A percentile compares a stretch with the other conserved stretches of the same genome.
Evolutionary conservation across 2,888 invertebrate species (phyloP).

Genomic region (Girardia tigrina): DNA sequence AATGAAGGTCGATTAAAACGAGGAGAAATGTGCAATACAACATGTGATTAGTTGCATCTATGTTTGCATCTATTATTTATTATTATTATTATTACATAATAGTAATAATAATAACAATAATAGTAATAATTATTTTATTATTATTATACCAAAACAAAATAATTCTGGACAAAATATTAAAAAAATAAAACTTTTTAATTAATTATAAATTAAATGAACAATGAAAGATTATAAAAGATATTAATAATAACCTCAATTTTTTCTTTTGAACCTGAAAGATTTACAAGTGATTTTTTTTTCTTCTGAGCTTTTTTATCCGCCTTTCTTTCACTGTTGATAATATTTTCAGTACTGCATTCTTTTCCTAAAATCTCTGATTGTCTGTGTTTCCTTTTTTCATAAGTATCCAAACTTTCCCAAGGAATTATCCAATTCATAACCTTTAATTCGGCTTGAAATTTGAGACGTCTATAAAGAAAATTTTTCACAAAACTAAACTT

Average conservation of each 20-base stretch:
- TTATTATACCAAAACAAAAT: too few relatives aligned
- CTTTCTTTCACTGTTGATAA: not conserved
- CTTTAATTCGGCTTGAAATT: conserved; percentile 8
- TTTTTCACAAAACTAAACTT: too few relatives aligned
- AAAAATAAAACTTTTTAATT: too few relatives aligned
- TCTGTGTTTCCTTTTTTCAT: not conserved
- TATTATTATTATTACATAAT: too few relatives aligned
- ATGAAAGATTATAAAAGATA: not conserved
- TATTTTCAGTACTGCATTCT: not conserved
- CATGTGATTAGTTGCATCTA: too few relatives aligned
- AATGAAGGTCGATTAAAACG: too few relatives aligned
- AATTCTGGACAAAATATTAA: too few relatives aligned
- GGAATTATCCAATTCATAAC: not conserved
- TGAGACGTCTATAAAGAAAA: not conserved
- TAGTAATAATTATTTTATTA: too few relatives aligned
- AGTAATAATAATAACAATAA: too few relatives aligned
- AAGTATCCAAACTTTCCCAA: not conserved
- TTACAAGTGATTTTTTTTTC: not conserved
- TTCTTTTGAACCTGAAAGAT: not conserved
- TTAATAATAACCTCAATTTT: not conserved
- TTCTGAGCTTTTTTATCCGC: not conserved
- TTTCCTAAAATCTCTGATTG: not conserved
- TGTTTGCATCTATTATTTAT: too few relatives aligned
- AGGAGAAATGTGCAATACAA: too few relatives aligned
- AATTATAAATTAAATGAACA: too few relatives aligned